phyloP scores from a whole-genome alignment of 92 coral and sea anemone species.

The Palythoa grandis region DNA sequence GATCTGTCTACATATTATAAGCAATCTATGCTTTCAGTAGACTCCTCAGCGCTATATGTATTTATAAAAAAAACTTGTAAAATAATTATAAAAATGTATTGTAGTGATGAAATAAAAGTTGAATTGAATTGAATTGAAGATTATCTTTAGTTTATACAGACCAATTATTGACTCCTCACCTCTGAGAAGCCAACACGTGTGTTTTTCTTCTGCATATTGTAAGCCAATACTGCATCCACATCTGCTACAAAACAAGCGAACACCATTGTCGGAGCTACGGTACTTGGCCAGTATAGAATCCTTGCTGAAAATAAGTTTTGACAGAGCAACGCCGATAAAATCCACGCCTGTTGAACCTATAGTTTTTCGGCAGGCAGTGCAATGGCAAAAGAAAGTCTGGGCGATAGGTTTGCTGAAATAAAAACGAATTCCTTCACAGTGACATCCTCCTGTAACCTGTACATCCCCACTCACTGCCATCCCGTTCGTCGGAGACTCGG shows the following conservation, averaged over 20 bases:
- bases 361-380: not conserved
- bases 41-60: too few relatives aligned
- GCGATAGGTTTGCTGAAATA: slow-evolving; percentile 16
- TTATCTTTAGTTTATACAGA: too few relatives aligned
- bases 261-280: slow-evolving; percentile 19
- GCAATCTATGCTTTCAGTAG: too few relatives aligned
- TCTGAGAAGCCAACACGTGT: slow-evolving; percentile 23
- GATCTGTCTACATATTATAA: too few relatives aligned
- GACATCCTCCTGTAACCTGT: slow-evolving; percentile 1
- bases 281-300: slow-evolving; percentile 17
- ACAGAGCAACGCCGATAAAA: slow-evolving; percentile 1
- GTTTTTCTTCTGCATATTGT: slow-evolving; percentile 14
- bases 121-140: too few relatives aligned
- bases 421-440: slow-evolving; percentile 21
- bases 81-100: too few relatives aligned
- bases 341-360: slow-evolving; percentile 12
- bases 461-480: not conserved
- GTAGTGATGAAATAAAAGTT: too few relatives aligned
- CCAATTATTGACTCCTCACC: not conserved
- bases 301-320: slow-evolving; percentile 7
- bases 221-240: slow-evolving; percentile 35
- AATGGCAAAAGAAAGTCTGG: slow-evolving; percentile 18
- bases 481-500: not conserved
- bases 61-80: too few relatives aligned
- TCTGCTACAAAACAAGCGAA: slow-evolving; percentile 24